Conservation (phyloP, 2,797 vertebrate species). For the Otolemur crassicaudatus region DNA sequence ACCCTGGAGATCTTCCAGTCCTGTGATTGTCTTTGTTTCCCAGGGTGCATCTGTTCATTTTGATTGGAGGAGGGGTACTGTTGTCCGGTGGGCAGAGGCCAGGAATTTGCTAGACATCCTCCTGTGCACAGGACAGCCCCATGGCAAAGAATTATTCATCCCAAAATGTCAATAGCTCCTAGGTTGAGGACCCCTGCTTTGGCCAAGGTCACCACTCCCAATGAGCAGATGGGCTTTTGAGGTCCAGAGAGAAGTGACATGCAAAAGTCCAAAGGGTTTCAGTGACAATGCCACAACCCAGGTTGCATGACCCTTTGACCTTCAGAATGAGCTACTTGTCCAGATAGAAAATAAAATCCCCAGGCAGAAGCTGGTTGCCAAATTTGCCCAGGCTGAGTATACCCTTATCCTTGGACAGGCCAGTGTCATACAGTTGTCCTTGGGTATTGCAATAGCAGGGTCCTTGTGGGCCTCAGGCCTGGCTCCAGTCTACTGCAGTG, state of each 20-base stretch:
- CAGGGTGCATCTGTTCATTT: neutral
- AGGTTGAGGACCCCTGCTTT: neutral
- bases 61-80: neutral
- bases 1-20: neutral
- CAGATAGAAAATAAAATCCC: neutral
- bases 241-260: neutral
- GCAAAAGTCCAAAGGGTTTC: neutral
- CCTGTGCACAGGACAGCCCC: neutral
- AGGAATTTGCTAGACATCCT: neutral
- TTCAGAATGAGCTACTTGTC: neutral
- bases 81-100: neutral
- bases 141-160: too few relatives aligned
- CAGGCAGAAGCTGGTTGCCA: neutral
- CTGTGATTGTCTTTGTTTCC: neutral
- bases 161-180: rapidly evolving
- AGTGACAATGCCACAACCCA: neutral
- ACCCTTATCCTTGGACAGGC: neutral
- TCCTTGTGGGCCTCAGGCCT: neutral
- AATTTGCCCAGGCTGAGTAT: neutral
- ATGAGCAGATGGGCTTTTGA: neutral
- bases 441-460: rapidly evolving
- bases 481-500: rapidly evolving
- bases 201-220: neutral
- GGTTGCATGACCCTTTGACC: neutral
- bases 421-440: neutral